A percentile compares a stretch with the other conserved stretches of the same genome.
phyloP scores from a whole-genome alignment of 64 coral and sea anemone genomes.

The Pachyseris speciosa region DNA sequence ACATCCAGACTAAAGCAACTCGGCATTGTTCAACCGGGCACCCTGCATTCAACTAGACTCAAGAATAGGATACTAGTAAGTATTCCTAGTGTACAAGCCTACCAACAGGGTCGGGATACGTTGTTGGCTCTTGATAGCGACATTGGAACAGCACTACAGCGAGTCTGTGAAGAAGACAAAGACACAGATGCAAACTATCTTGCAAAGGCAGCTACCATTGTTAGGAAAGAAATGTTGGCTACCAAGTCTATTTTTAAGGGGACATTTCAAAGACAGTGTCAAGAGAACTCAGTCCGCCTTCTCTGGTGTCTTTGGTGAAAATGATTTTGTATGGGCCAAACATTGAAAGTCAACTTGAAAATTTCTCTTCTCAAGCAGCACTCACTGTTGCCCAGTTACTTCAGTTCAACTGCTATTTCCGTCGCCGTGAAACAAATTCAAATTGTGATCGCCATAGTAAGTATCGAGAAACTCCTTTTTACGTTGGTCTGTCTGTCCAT shows the following conservation, averaged over 20 bases:
- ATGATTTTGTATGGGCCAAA: constrained; percentile 65
- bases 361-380: constrained; percentile 21
- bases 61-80: constrained; percentile 35
- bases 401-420: constrained; percentile 38
- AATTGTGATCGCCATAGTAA: neutral
- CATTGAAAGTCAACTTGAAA: constrained; percentile 32
- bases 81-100: constrained; percentile 7
- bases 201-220: constrained; percentile 49
- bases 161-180: constrained; percentile 31
- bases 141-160: constrained; percentile 42
- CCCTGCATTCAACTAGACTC: constrained; percentile 63
- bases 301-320: constrained; percentile 28
- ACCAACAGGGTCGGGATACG: constrained; percentile 14
- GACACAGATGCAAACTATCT: constrained; percentile 55
- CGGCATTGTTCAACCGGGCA: neutral
- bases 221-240: constrained; percentile 38
- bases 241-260: constrained; percentile 41
- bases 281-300: constrained; percentile 40
- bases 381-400: constrained; percentile 37
- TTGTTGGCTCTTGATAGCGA: constrained; percentile 30
- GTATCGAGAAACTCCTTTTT: neutral
- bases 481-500: neutral
- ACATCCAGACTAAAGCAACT: constrained; percentile 39
- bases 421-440: constrained; percentile 31
- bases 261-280: constrained; percentile 47